These are phyloP conservation scores for Patella pellucida DNA, from an alignment of 2,888 invertebrate species.

Conservation along the genomic window DNA sequence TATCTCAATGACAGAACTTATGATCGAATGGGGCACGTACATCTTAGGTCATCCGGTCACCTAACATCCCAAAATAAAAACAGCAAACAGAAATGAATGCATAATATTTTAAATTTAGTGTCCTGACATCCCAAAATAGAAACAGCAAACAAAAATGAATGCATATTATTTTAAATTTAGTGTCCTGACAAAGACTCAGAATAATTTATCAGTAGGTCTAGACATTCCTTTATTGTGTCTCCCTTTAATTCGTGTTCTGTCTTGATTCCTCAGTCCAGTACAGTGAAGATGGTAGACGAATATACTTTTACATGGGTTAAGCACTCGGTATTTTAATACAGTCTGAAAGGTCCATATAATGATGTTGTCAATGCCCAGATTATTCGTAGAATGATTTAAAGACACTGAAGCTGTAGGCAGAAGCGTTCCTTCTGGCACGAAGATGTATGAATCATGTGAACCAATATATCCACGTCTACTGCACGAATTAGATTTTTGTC, in stretches of 20 bases:
- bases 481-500: not conserved
- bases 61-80: too few species aligned
- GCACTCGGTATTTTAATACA: constrained; percentile 13
- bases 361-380: constrained; percentile 20
- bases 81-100: too few species aligned
- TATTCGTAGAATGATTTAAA: not conserved
- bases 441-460: constrained; percentile 23
- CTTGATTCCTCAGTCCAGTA: not conserved
- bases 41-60: too few species aligned
- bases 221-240: not conserved
- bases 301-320: constrained; percentile 26
- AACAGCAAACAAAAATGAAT: too few species aligned
- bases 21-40: too few species aligned
- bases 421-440: constrained; percentile 14
- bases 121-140: too few species aligned
- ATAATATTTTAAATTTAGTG: too few species aligned
- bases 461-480: constrained; percentile 8
- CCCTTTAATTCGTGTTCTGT: not conserved
- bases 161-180: too few species aligned
- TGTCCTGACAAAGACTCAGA: not conserved
- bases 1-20: too few species aligned
- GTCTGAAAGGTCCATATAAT: constrained; percentile 20
- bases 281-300: constrained; percentile 22
- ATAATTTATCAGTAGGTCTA: not conserved
- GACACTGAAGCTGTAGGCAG: not conserved